phyloP scores from a whole-genome alignment of 1,140 invertebrate genomes.

The Branchinecta lindahli region DNA sequence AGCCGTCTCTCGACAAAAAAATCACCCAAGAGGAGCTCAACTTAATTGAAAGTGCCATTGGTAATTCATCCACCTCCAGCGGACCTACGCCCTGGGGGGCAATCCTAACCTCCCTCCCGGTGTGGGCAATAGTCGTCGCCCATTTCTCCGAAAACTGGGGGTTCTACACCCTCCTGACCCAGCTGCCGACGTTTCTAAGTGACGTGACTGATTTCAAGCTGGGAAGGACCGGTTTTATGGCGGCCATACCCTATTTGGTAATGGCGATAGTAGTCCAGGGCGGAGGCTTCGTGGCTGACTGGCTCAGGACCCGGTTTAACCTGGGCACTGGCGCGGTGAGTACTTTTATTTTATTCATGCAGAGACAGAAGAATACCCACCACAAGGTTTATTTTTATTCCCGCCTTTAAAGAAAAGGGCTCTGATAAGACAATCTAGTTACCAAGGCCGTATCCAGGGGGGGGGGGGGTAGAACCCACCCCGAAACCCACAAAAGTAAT shows the following conservation, averaged over 20 bases:
- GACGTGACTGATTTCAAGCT: conserved; percentile 29
- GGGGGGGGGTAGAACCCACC: too few relatives aligned
- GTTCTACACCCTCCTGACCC: conserved; percentile 78
- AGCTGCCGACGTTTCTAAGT: conserved; percentile 77
- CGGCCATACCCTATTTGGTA: conserved; percentile 66
- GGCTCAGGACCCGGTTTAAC: conserved; percentile 42
- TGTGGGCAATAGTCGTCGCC: conserved; percentile 76
- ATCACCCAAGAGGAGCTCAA: conserved; percentile 57
- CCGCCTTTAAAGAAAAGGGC: too few relatives aligned
- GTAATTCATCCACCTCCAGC: conserved; percentile 18
- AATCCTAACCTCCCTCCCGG: conserved; percentile 62
- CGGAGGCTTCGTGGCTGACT: conserved; percentile 65
- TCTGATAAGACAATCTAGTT: too few relatives aligned
- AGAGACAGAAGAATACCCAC: too few relatives aligned
- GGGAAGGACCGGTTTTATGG: conserved; percentile 57
- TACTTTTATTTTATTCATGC: neutral
- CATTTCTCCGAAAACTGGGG: conserved; percentile 94
- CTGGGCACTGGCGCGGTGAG: conserved; percentile 49
- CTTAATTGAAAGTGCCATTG: conserved; percentile 46
- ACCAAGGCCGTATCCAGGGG: too few relatives aligned
- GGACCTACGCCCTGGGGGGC: conserved; percentile 52
- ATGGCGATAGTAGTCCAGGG: conserved; percentile 63
- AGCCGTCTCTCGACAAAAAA: conserved; percentile 53
- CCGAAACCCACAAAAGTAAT: too few relatives aligned
- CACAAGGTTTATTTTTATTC: too few relatives aligned